These are phyloP conservation scores for Nipponacmea schrenckii DNA, from an alignment of 2,888 invertebrate species.

Conservation along the genomic window DNA sequence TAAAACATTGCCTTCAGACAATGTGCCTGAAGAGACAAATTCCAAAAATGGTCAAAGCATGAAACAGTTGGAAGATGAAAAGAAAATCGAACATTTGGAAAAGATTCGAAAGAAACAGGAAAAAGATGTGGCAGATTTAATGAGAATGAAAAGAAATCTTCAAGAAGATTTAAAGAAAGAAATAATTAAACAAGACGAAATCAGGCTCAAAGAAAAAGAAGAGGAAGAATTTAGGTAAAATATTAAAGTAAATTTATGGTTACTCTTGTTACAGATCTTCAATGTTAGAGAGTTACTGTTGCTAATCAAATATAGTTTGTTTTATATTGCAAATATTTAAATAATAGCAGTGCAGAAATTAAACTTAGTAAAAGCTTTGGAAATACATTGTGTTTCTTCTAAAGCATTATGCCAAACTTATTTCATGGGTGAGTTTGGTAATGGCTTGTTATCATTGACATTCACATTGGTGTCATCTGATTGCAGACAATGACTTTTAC, in stretches of 20 bases:
- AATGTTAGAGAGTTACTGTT: too few relatives aligned
- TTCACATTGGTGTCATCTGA: too few relatives aligned
- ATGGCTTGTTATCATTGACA: too few relatives aligned
- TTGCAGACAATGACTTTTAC: too few relatives aligned
- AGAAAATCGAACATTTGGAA: constrained; percentile 38
- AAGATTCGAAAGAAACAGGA: constrained; percentile 48
- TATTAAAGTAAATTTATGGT: constrained; percentile 1
- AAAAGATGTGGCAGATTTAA: constrained; percentile 57
- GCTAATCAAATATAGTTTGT: too few relatives aligned
- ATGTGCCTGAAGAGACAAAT: background rate
- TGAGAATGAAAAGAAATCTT: constrained; percentile 54
- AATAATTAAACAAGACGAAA: constrained; percentile 25
- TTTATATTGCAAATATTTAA: too few relatives aligned
- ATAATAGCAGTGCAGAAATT: too few relatives aligned
- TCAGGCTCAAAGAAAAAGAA: constrained; percentile 3
- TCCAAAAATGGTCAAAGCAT: background rate
- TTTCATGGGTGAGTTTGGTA: too few relatives aligned
- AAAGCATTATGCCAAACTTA: too few relatives aligned
- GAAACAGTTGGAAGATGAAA: constrained; percentile 62
- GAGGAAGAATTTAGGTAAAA: constrained; percentile 10
- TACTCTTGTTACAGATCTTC: constrained; percentile 9
- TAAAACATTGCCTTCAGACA: too few relatives aligned
- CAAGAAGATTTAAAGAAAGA: constrained; percentile 47
- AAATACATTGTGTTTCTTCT: too few relatives aligned
- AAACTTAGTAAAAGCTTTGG: too few relatives aligned